Evolutionary conservation across 2,888 invertebrate species (phyloP).

Genomic region (Drosophila subquinaria): DNA sequence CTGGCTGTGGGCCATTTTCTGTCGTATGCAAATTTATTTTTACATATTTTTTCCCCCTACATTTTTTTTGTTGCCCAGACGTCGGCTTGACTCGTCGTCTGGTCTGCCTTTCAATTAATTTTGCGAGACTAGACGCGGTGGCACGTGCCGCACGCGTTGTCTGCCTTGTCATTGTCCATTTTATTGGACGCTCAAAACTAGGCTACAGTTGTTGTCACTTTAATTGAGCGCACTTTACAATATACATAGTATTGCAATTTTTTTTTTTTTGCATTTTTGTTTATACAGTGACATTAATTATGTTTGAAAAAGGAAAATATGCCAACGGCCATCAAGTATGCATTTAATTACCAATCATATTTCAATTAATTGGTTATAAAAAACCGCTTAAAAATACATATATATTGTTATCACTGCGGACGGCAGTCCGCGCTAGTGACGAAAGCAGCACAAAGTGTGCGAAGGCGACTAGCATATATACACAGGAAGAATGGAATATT

Average conservation of each 20-base stretch:
- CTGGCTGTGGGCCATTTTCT: constrained; percentile 58
- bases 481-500: too few relatives aligned
- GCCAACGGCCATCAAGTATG: constrained; percentile 67
- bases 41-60: constrained; percentile 25
- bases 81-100: constrained; percentile 45
- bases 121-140: constrained; percentile 65
- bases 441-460: too few relatives aligned
- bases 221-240: constrained; percentile 44
- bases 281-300: constrained; percentile 58
- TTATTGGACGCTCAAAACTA: constrained; percentile 57
- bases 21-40: constrained; percentile 72
- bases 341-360: constrained; percentile 80
- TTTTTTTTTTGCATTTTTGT: constrained; percentile 24
- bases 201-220: constrained; percentile 44
- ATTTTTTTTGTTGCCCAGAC: constrained; percentile 35
- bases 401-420: constrained; percentile 61
- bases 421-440: too few relatives aligned
- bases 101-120: constrained; percentile 82
- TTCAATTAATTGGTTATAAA: constrained; percentile 80
- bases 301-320: constrained; percentile 64
- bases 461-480: too few relatives aligned
- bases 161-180: constrained; percentile 30
- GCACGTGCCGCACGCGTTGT: constrained; percentile 61
- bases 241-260: not conserved
- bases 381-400: constrained; percentile 55